Evolutionary conservation across 2,888 invertebrate species (phyloP).

Genomic region (Ectropis crepuscularia): DNA sequence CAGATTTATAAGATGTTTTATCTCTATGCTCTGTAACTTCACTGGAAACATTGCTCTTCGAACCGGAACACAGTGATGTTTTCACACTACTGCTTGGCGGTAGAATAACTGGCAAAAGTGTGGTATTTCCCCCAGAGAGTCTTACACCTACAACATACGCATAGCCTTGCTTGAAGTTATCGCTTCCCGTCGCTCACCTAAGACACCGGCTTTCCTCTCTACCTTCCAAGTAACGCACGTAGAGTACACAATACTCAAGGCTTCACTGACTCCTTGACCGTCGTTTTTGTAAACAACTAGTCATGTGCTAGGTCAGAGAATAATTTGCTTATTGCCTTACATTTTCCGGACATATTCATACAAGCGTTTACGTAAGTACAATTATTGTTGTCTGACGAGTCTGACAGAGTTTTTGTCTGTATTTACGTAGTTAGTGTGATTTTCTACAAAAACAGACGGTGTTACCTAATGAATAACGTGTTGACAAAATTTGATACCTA

Average conservation of each 20-base stretch:
- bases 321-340: slow-evolving; percentile 34
- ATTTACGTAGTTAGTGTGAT: slow-evolving; percentile 5
- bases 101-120: no score
- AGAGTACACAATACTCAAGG: slow-evolving; percentile 13
- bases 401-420: slow-evolving; percentile 17
- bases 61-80: no score
- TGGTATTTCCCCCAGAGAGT: no score
- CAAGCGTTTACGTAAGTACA: neutral
- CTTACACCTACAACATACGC: neutral
- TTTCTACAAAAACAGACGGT: slow-evolving; percentile 1
- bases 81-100: no score
- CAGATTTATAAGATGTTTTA: no score
- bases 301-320: slow-evolving; percentile 39
- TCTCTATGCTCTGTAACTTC: no score
- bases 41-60: no score
- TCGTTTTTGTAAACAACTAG: slow-evolving; percentile 43
- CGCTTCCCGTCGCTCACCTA: neutral
- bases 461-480: neutral
- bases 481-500: neutral
- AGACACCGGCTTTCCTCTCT: neutral
- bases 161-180: neutral
- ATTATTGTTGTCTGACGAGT: slow-evolving; percentile 10
- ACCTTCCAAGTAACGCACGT: slow-evolving; percentile 26
- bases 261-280: slow-evolving; percentile 36
- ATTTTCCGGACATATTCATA: slow-evolving; percentile 34